A percentile compares a stretch with the other conserved stretches of the same genome.
Conservation (phyloP, 2,113 vertebrate species). For the Festucalex cinctus region DNA sequence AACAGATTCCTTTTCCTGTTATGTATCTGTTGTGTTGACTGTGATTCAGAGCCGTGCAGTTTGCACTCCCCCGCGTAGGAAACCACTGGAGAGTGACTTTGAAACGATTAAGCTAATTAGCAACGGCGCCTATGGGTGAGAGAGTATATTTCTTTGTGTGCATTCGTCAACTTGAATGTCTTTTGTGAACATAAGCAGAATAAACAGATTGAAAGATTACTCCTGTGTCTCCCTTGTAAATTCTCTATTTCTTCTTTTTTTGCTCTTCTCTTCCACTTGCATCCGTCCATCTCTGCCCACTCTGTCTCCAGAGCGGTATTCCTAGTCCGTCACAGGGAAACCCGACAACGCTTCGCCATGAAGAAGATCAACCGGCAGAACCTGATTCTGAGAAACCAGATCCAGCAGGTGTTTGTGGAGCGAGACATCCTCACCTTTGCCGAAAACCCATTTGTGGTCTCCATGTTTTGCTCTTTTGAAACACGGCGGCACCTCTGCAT, state of each 20-base stretch:
- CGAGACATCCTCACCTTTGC: slow-evolving; percentile 95
- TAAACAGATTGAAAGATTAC: slow-evolving; percentile 23
- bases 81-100: slow-evolving; percentile 88
- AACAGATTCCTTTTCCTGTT: slow-evolving; percentile 10
- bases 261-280: no score
- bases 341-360: slow-evolving; percentile 89
- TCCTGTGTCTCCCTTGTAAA: no score
- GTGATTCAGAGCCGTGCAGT: slow-evolving; percentile 69
- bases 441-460: slow-evolving; percentile 95
- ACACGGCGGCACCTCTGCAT: slow-evolving; percentile 90
- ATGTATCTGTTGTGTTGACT: background rate
- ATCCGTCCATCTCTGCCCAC: no score
- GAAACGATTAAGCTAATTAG: slow-evolving; percentile 95
- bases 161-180: slow-evolving; percentile 12
- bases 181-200: slow-evolving; percentile 16
- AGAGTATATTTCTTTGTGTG: slow-evolving; percentile 27
- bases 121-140: slow-evolving; percentile 94
- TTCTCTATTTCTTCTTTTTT: background rate
- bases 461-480: slow-evolving; percentile 98
- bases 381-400: slow-evolving; percentile 91
- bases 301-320: slow-evolving; percentile 90
- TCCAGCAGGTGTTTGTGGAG: slow-evolving; percentile 96
- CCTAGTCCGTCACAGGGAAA: slow-evolving; percentile 89
- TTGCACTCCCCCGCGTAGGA: slow-evolving; percentile 73
- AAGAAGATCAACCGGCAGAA: slow-evolving; percentile 98